Conservation (phyloP, 2,888 invertebrate genomes). For the Trachelus iudaicus region DNA sequence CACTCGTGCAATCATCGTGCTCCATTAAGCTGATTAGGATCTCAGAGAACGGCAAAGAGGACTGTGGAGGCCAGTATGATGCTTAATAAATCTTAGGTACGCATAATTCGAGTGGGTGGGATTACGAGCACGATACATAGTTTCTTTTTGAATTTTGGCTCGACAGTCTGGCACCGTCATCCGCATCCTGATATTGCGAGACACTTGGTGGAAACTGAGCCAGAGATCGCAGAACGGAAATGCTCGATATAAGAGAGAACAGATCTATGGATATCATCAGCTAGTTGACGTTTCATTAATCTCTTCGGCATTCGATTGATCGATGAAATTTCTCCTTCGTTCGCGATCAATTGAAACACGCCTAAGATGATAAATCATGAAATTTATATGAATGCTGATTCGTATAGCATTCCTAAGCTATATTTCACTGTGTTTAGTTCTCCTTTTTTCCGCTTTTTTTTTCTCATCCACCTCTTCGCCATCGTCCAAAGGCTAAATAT, state of each 20-base stretch:
- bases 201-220: neutral
- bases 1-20: constrained; percentile 1
- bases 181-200: neutral
- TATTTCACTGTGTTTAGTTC: neutral
- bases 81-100: neutral
- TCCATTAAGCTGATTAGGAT: constrained; percentile 2
- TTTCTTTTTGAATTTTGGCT: neutral
- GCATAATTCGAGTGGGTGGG: constrained; percentile 24
- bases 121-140: constrained; percentile 12
- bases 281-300: neutral
- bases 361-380: neutral
- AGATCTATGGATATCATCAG: neutral
- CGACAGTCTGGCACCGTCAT: neutral
- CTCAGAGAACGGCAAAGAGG: neutral
- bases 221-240: neutral
- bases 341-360: neutral
- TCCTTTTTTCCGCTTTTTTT: neutral
- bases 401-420: constrained; percentile 7
- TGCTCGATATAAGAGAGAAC: neutral
- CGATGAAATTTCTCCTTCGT: neutral
- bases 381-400: constrained; percentile 8
- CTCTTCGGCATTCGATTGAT: neutral
- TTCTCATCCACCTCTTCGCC: neutral
- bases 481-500: neutral
- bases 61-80: neutral